These are phyloP conservation scores for Volucella inflata DNA, from an alignment of 2,888 invertebrate genomes.

Conservation along the genomic window DNA sequence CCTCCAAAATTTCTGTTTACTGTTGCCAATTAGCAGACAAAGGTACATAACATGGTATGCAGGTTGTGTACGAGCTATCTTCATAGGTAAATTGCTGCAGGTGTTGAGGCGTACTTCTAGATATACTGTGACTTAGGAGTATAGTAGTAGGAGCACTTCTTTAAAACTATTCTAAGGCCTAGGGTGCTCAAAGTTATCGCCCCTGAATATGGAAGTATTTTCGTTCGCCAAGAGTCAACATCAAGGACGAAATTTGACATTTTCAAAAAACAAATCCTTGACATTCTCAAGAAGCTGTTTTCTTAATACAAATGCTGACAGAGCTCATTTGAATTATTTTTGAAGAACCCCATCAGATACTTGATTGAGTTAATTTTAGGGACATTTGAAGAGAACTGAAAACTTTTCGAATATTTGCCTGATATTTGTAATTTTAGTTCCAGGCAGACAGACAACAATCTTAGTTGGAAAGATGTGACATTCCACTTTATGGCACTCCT, in stretches of 20 bases:
- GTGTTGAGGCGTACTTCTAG: neutral
- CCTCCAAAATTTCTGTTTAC: slow-evolving; percentile 25
- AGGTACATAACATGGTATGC: neutral
- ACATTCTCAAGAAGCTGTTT: neutral
- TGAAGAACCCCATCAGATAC: neutral
- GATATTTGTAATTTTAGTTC: too few species aligned
- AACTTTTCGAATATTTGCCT: too few species aligned
- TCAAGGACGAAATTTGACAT: slow-evolving; percentile 14
- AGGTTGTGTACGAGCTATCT: neutral
- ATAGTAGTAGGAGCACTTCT: neutral
- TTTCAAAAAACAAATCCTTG: slow-evolving; percentile 10
- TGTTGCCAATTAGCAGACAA: slow-evolving; percentile 51
- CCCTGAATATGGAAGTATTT: slow-evolving; percentile 11
- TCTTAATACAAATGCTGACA: neutral
- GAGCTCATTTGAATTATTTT: slow-evolving; percentile 18
- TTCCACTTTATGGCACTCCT: too few species aligned
- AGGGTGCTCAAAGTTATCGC: neutral
- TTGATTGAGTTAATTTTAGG: too few species aligned
- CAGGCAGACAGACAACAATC: too few species aligned
- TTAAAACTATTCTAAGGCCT: slow-evolving; percentile 13
- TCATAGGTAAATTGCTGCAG: slow-evolving; percentile 10
- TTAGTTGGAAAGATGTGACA: too few species aligned
- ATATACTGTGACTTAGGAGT: neutral
- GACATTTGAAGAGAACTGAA: too few species aligned
- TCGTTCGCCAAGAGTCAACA: neutral